A percentile compares a stretch with the other conserved stretches of the same genome.
phyloP scores from a whole-genome alignment of 2,888 invertebrate genomes.

The Watsonalla binaria region DNA sequence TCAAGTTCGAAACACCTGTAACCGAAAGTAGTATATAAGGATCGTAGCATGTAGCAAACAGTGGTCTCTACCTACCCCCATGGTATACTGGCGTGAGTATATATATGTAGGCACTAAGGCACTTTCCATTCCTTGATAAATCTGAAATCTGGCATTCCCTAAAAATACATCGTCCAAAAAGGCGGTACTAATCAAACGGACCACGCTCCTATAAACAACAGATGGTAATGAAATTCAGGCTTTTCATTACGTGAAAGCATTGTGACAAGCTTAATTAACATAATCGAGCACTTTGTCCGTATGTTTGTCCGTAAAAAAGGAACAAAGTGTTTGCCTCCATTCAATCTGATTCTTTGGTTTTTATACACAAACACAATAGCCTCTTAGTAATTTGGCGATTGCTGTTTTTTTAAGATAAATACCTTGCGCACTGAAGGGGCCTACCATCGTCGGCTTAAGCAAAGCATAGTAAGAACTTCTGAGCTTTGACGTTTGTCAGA shows the following conservation, averaged over 20 bases:
- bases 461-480: too few relatives aligned
- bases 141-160: too few relatives aligned
- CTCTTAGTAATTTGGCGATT: conserved; percentile 14
- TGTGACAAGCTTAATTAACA: conserved; percentile 1
- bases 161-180: background rate
- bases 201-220: conserved; percentile 9
- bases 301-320: conserved; percentile 2
- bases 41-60: too few relatives aligned
- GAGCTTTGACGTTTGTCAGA: too few relatives aligned
- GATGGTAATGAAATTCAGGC: conserved; percentile 13
- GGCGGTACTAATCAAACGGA: background rate
- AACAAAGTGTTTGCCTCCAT: background rate
- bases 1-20: too few relatives aligned
- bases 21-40: too few relatives aligned
- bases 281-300: conserved; percentile 3
- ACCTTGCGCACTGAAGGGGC: too few relatives aligned
- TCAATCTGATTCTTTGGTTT: conserved; percentile 2
- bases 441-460: too few relatives aligned
- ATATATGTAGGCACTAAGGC: too few relatives aligned
- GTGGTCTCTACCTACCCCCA: too few relatives aligned
- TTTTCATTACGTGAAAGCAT: conserved; percentile 20
- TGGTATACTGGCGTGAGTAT: too few relatives aligned
- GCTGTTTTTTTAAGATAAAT: conserved; percentile 7
- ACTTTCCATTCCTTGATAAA: too few relatives aligned
- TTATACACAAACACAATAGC: conserved; percentile 19